Base-by-base conservation (phyloP, 2,113 vertebrate genomes). In the Apus apus region DNA sequence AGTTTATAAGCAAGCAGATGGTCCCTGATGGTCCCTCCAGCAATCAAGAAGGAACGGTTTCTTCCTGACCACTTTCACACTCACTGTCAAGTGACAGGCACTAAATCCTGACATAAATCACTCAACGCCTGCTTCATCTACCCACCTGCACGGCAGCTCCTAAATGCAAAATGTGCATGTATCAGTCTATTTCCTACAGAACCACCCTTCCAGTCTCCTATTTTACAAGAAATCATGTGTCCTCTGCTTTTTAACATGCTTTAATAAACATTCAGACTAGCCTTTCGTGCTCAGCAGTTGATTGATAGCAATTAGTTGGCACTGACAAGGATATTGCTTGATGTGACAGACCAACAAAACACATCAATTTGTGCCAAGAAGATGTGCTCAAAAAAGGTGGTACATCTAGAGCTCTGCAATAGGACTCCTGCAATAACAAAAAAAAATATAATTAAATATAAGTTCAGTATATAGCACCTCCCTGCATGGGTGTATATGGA, bases 321-420 rank as follows among this genome's bases (percentile, higher is more conserved):
- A 91, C 75, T 94, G 94, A 97, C 93, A 94, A 95, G 79, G 90
- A 88, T 93, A 97, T 94, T 92, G 88, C 96, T 95, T 92, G 94
- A 95, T 94, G 96, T 96, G 94, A 96, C 95, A 97, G 94, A 97
- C 94, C 96, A 97, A 96, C 92, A 93, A 95, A 96, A 97, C 66
- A 92, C 94, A 87, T 68, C 75, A 30, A 91, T 88, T 87, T 81
- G 89, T 95, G 95, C 94, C 96, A 96, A 92, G 94, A 94, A 93
- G 93, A 93, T 66, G 85, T 93, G 92, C 82, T 95, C 91, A 43
- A 72, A 93, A 94, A 95, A 94, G 91, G 95, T 95, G 89, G 81
- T 61, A 72, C 57, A 76, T 65, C 87, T 92, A 68, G 80, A 92
- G 81, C 88, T 86, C 68, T 60, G 38, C 38, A 84, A 45, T 74